Evolutionary conservation across 2,888 invertebrate species (phyloP), one percentile per base, ranked within the genome.

Genomic region (Leucozona laternaria): DNA sequence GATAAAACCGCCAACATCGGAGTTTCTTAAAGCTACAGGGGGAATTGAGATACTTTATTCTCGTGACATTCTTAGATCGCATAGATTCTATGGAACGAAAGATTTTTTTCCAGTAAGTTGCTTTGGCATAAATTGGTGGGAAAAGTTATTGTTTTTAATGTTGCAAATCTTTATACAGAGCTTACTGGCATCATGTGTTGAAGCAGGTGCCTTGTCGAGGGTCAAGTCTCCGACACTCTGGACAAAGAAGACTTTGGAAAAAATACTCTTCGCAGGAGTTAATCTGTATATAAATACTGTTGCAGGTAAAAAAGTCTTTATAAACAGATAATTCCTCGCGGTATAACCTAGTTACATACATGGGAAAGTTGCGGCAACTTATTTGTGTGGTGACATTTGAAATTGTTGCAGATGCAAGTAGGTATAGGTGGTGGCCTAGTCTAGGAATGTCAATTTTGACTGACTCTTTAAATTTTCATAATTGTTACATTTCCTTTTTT

Each of bases 141-240:
- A 8, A 8, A 31, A 7, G 7, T 31, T 31, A 34, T 1, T n/a
- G 40, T 31, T 3, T 25, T 20, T 55, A 3, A 20, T 50, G 10
- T 57, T 4, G 4, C 37, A 43, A n/a, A n/a, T 31, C 10, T 40
- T 73, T 75, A n/a, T n/a, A 10, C 17, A 89, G 89, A 76, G 88
- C 31, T n/a, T 87, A 3, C 85, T 81, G 66, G 88, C 89, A 13
- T 72, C 88, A 8, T 88, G 88, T 58, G 48, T 88, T 1, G 80
- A 84, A 34, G 79, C 88, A 10, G 77, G 88, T 25, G 89, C 79
- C 2, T 58, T 88, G 34, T 83, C 81, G 8, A 31, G 58, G 22
- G 53, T 89, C 0, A 82, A 71, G n/a, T 53, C 70, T 0, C 83
- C 84, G 0, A 10, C 43, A 15, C 25, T 57, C 0, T 89, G 89